These are phyloP conservation scores for Drosophila ohnishii DNA, from an alignment of 1,140 invertebrate species.

Conservation along the genomic window DNA sequence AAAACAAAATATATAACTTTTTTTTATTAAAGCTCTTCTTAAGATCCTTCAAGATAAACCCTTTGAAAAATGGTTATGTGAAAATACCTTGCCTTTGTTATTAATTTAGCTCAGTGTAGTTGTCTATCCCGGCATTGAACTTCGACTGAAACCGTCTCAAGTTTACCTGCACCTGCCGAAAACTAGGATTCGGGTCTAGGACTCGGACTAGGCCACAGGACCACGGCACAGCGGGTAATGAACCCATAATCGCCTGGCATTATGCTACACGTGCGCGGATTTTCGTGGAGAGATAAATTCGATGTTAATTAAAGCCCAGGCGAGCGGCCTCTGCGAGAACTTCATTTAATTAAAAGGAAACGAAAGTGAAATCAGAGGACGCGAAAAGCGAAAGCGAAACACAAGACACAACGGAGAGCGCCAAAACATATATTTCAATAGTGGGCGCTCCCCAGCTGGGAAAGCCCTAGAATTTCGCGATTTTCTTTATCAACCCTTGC, in stretches of 20 bases:
- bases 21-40: background rate
- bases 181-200: conserved; percentile 16
- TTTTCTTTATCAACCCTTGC: conserved; percentile 82
- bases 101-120: conserved; percentile 50
- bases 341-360: conserved; percentile 75
- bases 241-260: conserved; percentile 68
- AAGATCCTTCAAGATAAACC: background rate
- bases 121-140: conserved; percentile 24
- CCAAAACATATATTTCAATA: conserved; percentile 79
- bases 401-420: conserved; percentile 41
- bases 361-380: conserved; percentile 65
- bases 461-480: conserved; percentile 67
- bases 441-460: conserved; percentile 57
- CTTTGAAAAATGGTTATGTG: background rate
- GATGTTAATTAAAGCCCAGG: conserved; percentile 70
- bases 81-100: background rate
- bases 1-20: background rate
- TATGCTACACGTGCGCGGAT: conserved; percentile 70
- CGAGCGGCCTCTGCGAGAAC: conserved; percentile 28
- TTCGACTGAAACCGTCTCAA: conserved; percentile 22
- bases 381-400: conserved; percentile 32
- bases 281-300: conserved; percentile 64
- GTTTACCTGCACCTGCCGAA: conserved; percentile 32
- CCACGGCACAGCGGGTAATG: conserved; percentile 63
- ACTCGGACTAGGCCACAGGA: conserved; percentile 34